phyloP scores from a whole-genome alignment of 2,797 vertebrate genomes.

The Sebastes ruberrimus region DNA sequence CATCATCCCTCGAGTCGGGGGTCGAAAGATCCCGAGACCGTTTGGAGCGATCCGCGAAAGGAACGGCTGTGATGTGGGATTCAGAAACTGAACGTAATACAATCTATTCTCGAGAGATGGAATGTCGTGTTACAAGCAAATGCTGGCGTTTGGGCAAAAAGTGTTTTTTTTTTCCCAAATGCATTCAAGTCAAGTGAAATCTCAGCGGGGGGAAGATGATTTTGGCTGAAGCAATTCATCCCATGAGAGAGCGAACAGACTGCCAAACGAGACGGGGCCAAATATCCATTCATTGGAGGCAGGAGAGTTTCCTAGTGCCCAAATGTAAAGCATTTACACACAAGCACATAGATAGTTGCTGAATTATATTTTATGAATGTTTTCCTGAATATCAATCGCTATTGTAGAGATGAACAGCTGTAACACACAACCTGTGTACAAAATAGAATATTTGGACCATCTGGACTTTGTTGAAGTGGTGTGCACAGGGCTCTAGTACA shows the following conservation, averaged over 20 bases:
- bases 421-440: neutral
- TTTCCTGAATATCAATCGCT: neutral
- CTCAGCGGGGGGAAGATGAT: conserved; percentile 21
- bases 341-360: neutral
- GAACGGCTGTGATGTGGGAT: conserved; percentile 31
- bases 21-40: conserved; percentile 19
- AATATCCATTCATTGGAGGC: conserved; percentile 5
- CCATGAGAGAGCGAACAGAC: conserved; percentile 16
- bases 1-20: conserved; percentile 41
- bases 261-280: conserved; percentile 33
- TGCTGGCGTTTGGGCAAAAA: neutral
- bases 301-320: conserved; percentile 1
- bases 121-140: conserved; percentile 29
- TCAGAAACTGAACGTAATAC: conserved; percentile 19
- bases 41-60: conserved; percentile 9
- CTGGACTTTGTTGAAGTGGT: neutral
- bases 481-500: neutral
- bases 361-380: neutral
- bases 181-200: conserved; percentile 24
- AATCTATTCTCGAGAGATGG: conserved; percentile 23
- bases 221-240: conserved; percentile 31
- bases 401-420: neutral
- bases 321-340: neutral
- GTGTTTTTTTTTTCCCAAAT: neutral
- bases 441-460: neutral